Evolutionary conservation across 2,113 vertebrate species (phyloP).

Genomic region (Silurus glanis): DNA sequence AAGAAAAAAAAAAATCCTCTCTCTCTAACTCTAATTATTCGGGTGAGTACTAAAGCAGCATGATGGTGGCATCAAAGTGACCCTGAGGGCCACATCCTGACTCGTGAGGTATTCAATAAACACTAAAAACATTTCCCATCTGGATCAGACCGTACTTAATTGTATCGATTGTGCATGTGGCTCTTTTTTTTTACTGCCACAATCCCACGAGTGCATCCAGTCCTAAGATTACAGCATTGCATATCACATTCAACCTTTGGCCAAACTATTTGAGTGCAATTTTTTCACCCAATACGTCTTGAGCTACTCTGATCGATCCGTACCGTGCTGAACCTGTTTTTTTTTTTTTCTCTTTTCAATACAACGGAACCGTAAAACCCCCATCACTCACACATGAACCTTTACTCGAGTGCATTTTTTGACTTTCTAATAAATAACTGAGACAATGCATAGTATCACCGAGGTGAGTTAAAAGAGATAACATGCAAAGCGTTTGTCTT

Average conservation of each 20-base stretch:
- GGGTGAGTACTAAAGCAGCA: not conserved
- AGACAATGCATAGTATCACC: not conserved
- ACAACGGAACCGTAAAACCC: not conserved
- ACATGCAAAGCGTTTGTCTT: not conserved
- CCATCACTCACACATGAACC: not conserved
- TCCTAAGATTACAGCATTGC: slow-evolving; percentile 15
- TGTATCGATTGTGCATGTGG: slow-evolving; percentile 25
- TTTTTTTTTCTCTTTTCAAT: not conserved
- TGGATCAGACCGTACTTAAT: not conserved
- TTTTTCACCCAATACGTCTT: slow-evolving; percentile 33
- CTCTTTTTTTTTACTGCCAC: not conserved
- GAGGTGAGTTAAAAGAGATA: not conserved
- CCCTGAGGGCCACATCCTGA: not conserved
- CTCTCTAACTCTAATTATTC: slow-evolving; percentile 39
- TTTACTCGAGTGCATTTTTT: not conserved
- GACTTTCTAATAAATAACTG: not conserved
- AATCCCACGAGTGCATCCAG: not conserved
- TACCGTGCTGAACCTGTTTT: not conserved
- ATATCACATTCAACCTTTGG: slow-evolving; percentile 42
- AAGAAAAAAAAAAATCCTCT: slow-evolving; percentile 1
- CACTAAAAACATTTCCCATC: not conserved
- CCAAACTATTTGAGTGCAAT: slow-evolving; percentile 11
- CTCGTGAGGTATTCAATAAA: slow-evolving; percentile 22
- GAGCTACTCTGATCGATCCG: slow-evolving; percentile 12
- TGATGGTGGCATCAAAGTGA: not conserved